Evolutionary conservation across 2,888 invertebrate species (phyloP).

Genomic region (Metacarcinus magister): DNA sequence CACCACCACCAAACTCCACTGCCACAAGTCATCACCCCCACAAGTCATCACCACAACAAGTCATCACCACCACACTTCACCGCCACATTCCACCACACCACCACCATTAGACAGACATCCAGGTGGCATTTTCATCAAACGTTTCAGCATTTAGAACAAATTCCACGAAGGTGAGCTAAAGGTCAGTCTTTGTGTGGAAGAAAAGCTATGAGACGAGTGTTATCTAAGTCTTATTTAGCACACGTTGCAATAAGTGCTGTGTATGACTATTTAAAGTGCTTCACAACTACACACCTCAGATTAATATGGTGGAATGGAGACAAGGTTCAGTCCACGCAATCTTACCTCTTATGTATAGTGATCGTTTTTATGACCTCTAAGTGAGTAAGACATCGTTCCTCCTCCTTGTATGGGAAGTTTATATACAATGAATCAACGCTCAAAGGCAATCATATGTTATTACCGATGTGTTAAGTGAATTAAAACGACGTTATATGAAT

Average conservation of each 20-base stretch:
- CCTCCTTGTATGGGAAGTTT: too few species aligned
- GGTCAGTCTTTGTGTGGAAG: constrained; percentile 14
- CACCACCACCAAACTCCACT: not conserved
- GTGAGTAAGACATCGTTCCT: too few species aligned
- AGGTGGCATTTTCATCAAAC: not conserved
- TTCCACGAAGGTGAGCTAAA: not conserved
- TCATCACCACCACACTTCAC: not conserved
- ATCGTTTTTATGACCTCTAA: too few species aligned
- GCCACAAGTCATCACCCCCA: not conserved
- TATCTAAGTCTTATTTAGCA: not conserved
- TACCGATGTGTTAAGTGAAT: too few species aligned
- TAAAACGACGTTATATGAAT: too few species aligned
- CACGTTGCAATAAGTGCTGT: not conserved
- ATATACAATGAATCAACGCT: too few species aligned
- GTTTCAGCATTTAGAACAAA: not conserved
- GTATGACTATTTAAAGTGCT: not conserved
- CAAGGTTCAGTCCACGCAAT: not conserved
- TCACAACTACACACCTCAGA: not conserved
- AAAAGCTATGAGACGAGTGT: not conserved
- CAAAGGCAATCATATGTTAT: too few species aligned
- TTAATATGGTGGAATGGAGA: not conserved
- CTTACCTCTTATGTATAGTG: too few species aligned
- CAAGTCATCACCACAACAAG: not conserved
- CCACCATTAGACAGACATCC: not conserved
- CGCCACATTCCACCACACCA: not conserved